Evolutionary conservation across 2,113 vertebrate genomes (phyloP), one percentile per base, ranked within the genome.

Genomic region (Mystacornis crossleyi): DNA sequence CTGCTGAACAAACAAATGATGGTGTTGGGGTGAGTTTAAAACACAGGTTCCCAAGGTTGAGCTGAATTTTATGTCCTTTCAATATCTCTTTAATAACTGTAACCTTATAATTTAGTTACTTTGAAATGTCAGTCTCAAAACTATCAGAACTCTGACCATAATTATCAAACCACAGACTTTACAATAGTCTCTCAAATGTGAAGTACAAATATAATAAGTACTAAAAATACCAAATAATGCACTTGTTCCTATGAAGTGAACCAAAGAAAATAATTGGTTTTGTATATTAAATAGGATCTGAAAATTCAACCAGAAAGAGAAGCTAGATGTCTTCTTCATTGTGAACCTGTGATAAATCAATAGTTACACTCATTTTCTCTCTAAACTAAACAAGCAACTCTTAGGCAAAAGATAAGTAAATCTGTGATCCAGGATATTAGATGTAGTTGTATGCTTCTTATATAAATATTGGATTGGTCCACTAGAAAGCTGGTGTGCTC

Each of bases 31-130:
- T 80, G 75, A 14, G 21, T 82, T 79, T 92, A 88, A 74, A 90
- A 53, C 34, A 73, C 4, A 47, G 33, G 51, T 70, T 94, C 28
- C 47, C 81, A 78, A 58, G 67, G 24, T 60, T 40, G 9, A 93
- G 67, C 26, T 80, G 42, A 91, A 45, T 72, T 89, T 96, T 54
- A 45, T 86, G 60, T 69, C 85, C 47, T 90, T 93, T 82, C 75
- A 73, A 69, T 88, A 62, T 38, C 36, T 89, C 57, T 93, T 91
- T 84, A 94, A 87, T 89, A 95, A 72, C 48, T 87, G 34, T 66
- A 93, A n/a, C n/a, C n/a, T 84, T 91, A 81, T 75, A 53, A 85
- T 88, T 91, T 80, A 90, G 80, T 92, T 92, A 73, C 92, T 90
- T 77, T 55, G 74, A 88, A 91, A 75, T 66, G 64, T 65, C 71